phyloP scores from a whole-genome alignment of 2,888 invertebrate genomes.

The Tortricodes alternella region DNA sequence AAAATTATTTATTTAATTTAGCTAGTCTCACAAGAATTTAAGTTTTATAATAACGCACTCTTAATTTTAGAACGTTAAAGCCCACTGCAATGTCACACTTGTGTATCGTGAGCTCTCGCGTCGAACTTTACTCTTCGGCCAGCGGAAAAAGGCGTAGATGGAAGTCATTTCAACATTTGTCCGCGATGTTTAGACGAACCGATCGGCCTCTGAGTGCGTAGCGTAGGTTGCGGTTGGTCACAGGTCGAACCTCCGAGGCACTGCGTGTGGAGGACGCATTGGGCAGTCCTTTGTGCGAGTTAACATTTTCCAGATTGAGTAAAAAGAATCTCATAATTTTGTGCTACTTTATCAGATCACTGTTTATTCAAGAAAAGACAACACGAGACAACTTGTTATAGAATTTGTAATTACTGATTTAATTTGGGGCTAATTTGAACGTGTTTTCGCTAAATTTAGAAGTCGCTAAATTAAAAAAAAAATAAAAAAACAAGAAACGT shows the following conservation, averaged over 20 bases:
- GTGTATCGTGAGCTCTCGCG: no score
- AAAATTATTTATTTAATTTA: slow-evolving; percentile 68
- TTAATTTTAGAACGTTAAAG: neutral
- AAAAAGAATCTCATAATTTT: slow-evolving; percentile 64
- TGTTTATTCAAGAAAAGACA: slow-evolving; percentile 8
- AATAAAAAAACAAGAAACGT: no score
- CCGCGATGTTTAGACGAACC: no score
- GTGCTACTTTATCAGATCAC: slow-evolving; percentile 34
- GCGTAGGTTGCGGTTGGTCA: no score
- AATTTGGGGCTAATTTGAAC: no score
- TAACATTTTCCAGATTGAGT: slow-evolving; percentile 31
- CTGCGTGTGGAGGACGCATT: neutral
- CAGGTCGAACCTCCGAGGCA: neutral
- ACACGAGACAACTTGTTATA: slow-evolving; percentile 23
- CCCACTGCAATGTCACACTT: neutral
- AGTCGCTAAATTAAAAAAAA: no score
- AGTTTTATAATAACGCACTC: neutral
- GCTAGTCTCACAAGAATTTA: slow-evolving; percentile 57
- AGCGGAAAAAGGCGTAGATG: no score
- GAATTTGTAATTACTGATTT: neutral
- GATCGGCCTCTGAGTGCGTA: no score
- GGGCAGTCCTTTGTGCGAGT: neutral
- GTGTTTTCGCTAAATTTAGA: no score
- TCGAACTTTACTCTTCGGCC: no score
- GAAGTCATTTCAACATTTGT: no score